Conservation (phyloP, 2,113 vertebrate genomes). For the Dipodomys merriami region DNA sequence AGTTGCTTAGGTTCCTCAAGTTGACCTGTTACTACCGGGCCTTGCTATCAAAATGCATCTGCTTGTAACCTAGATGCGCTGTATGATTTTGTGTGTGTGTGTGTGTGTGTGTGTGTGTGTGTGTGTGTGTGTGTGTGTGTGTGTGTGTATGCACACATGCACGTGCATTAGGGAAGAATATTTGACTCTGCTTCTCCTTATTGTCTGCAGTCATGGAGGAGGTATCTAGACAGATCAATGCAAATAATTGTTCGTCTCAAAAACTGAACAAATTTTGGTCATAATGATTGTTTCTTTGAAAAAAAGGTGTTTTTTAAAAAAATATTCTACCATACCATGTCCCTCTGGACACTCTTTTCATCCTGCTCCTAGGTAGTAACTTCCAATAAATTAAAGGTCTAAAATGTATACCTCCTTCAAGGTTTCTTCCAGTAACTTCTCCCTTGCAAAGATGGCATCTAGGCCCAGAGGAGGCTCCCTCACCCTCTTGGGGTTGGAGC, state of each 20-base stretch:
- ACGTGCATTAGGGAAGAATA: neutral
- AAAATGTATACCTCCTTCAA: neutral
- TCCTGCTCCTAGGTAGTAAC: neutral
- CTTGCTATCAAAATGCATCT: neutral
- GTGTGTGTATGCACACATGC: no score
- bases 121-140: neutral
- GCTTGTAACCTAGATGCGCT: neutral
- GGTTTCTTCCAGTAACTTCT: neutral
- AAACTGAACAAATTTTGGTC: neutral
- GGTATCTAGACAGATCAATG: neutral
- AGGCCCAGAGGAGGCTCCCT: neutral
- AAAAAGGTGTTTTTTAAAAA: neutral
- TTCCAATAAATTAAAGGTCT: constrained; percentile 16
- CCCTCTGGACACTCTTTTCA: neutral
- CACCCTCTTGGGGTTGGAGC: neutral
- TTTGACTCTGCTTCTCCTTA: neutral
- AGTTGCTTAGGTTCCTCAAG: no score
- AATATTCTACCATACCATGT: neutral
- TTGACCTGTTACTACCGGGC: neutral
- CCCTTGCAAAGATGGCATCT: neutral
- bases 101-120: no score
- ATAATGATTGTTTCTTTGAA: no score
- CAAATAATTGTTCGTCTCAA: constrained; percentile 36
- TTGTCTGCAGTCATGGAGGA: neutral
- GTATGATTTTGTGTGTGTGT: no score